phyloP scores from a whole-genome alignment of 2,797 vertebrate genomes.

The Enteromius trimaculatus region DNA sequence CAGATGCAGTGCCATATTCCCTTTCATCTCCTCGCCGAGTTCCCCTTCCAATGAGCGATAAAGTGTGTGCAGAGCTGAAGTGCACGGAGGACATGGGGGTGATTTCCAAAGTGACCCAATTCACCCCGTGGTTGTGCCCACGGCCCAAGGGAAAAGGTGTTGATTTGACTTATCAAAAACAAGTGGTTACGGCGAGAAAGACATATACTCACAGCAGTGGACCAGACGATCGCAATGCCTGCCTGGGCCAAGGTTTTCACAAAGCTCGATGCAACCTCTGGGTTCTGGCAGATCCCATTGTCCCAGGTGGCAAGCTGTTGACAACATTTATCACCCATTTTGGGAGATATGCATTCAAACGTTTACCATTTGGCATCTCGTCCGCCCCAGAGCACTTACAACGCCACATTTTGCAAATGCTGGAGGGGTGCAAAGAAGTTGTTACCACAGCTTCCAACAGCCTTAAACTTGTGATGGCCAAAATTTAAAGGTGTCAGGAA shows the following conservation, averaged over 20 bases:
- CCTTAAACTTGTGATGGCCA: too few relatives aligned
- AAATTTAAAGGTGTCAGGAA: too few relatives aligned
- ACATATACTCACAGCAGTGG: slow-evolving; percentile 49
- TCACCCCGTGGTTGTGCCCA: too few relatives aligned
- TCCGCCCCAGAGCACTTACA: slow-evolving; percentile 46
- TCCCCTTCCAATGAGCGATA: too few relatives aligned
- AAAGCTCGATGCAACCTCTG: slow-evolving; percentile 42
- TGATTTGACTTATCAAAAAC: slow-evolving; percentile 39
- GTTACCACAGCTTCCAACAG: background rate
- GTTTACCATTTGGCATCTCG: slow-evolving; percentile 45
- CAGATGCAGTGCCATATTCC: slow-evolving; percentile 17
- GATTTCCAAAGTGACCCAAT: too few relatives aligned
- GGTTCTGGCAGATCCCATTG: slow-evolving; percentile 51
- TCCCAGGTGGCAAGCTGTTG: background rate
- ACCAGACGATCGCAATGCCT: slow-evolving; percentile 45
- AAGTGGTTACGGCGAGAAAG: slow-evolving; percentile 48
- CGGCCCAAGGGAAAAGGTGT: slow-evolving; percentile 35
- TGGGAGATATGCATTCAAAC: slow-evolving; percentile 44
- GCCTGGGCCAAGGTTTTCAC: slow-evolving; percentile 23
- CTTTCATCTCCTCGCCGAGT: background rate
- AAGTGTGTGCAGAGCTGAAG: background rate
- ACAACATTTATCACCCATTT: slow-evolving; percentile 24
- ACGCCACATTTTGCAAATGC: slow-evolving; percentile 24
- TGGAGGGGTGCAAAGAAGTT: background rate
- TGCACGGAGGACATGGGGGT: background rate